Evolutionary conservation across 1,140 invertebrate species (phyloP), one percentile per base, ranked within the genome.

Genomic region (Monochamus saltuarius): DNA sequence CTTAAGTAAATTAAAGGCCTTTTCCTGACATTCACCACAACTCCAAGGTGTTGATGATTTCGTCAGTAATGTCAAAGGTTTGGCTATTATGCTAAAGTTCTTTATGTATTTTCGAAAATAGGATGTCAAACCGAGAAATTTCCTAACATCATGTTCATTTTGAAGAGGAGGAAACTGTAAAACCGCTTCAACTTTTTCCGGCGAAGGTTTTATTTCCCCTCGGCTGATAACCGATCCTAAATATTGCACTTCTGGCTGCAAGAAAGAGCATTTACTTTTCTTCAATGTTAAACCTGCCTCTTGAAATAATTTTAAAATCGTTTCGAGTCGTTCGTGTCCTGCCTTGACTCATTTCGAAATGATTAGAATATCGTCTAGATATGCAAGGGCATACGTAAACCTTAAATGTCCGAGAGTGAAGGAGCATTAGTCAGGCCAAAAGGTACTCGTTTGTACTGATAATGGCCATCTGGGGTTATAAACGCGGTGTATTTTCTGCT

Each of bases 401-500:
- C 52, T 42, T 9, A 66, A 17, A 43, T 7, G 16, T 11, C 51
- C 56, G 7, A 59, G 22, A 7, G 43, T 50, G 71, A 62, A 11
- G 69, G 70, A 13, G 62, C 61, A 47, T 72, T 71, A 40, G 57
- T 51, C 17, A 74, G 11, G 11, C 75, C 73, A 58, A 46, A 64
- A 7, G 69, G 68, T 59, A 73, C 69, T 13, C 68, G 19, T 13
- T 64, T 17, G 53, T 60, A 72, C 56, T 72, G 63, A 45, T 60
- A 73, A 17, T 71, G 73, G n/a, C 62, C 66, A 16, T 59, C 59
- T 8, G 59, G 56, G 17, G 69, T 70, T 8, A 57, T 47, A 50
- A 72, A 72, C 2, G 59, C 64, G n/a, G 68, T 69, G 47, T 67
- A 62, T 34, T 66, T 73, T 55, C 74, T 73, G 3, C 69, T 61